A percentile compares a stretch with the other conserved stretches of the same genome.
Conservation (phyloP, 2,113 vertebrate genomes). For the Corythoichthys haematopterus region DNA sequence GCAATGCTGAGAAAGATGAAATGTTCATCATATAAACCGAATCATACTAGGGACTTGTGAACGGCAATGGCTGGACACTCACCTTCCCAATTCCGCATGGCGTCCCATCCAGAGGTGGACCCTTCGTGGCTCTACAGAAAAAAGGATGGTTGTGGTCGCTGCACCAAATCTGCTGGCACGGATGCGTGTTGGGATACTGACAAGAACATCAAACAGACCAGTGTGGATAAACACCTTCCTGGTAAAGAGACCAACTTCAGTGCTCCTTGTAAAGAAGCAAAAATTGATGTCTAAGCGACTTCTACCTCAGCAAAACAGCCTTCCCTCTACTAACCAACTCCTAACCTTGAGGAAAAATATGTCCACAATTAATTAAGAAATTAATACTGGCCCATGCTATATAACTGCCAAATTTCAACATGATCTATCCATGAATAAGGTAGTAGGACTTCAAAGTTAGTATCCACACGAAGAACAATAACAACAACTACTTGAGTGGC, state of each 20-base stretch:
- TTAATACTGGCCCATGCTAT: too few relatives aligned
- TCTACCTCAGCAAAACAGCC: not conserved
- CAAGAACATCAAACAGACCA: not conserved
- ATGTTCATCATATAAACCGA: not conserved
- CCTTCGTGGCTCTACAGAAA: constrained; percentile 96
- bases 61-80: constrained; percentile 7
- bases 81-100: constrained; percentile 91
- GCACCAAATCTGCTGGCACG: constrained; percentile 95
- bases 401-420: too few relatives aligned
- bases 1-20: constrained; percentile 78
- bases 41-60: not conserved
- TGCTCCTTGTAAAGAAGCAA: not conserved
- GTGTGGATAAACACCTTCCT: not conserved
- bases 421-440: too few relatives aligned
- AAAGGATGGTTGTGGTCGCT: constrained; percentile 92
- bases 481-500: not conserved
- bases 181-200: constrained; percentile 88
- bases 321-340: too few relatives aligned
- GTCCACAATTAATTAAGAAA: too few relatives aligned
- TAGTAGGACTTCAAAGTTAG: too few relatives aligned
- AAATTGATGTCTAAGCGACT: not conserved
- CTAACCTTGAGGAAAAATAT: too few relatives aligned
- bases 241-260: not conserved
- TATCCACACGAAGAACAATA: not conserved
- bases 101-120: constrained; percentile 92